Evolutionary conservation across 2,113 vertebrate species (phyloP).

Genomic region (Podarcis raffonei): DNA sequence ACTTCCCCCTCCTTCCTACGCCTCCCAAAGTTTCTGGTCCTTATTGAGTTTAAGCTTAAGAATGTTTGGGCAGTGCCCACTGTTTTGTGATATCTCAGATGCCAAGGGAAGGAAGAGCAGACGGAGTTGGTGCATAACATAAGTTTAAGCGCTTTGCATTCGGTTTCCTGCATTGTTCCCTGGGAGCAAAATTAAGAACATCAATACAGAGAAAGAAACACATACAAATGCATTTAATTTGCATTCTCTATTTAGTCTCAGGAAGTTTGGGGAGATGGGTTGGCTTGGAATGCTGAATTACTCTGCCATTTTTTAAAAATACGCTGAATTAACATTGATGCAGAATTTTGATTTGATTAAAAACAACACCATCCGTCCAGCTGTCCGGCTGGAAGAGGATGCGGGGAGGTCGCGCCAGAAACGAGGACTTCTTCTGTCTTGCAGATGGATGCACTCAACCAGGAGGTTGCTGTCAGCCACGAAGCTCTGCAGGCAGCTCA

Average conservation of each 20-base stretch:
- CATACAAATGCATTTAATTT: neutral
- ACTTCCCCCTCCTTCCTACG: neutral
- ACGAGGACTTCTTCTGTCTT: neutral
- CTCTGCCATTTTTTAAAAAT: too few relatives aligned
- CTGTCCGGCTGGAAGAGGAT: neutral
- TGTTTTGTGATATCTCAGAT: neutral
- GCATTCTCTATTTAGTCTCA: neutral
- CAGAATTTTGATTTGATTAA: neutral
- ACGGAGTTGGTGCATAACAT: neutral
- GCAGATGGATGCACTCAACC: slow-evolving; percentile 72
- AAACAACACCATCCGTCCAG: too few relatives aligned
- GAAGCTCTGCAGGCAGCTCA: slow-evolving; percentile 78
- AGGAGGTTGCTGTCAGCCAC: slow-evolving; percentile 76
- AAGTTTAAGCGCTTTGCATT: neutral
- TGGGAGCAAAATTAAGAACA: neutral
- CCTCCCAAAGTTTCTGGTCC: neutral
- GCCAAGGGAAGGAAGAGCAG: neutral
- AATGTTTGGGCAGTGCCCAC: neutral
- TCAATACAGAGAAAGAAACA: neutral
- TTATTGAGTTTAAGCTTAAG: neutral
- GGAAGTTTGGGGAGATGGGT: neutral
- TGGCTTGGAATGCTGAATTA: neutral
- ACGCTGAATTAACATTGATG: neutral
- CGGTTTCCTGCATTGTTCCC: neutral
- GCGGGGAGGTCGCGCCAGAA: too few relatives aligned